These are phyloP conservation scores for Glossosoma conforme DNA, from an alignment of 1,140 invertebrate genomes.

Conservation along the genomic window DNA sequence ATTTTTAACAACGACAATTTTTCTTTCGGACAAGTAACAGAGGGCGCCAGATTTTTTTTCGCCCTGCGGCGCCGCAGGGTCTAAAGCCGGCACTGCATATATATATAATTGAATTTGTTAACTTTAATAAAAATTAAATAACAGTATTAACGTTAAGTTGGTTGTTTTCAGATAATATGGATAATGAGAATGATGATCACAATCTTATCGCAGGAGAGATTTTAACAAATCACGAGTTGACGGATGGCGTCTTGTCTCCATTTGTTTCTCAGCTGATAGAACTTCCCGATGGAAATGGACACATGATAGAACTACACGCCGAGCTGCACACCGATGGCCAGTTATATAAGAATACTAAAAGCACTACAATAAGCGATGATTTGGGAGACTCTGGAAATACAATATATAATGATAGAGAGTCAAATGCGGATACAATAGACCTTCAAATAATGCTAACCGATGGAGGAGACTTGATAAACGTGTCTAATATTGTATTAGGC, in stretches of 20 bases:
- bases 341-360: neutral
- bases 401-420: neutral
- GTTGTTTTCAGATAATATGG: neutral
- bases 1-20: too few relatives aligned
- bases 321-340: constrained; percentile 3
- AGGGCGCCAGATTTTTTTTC: too few relatives aligned
- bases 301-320: constrained; percentile 22
- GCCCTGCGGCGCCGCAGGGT: too few relatives aligned
- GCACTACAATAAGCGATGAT: neutral
- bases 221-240: constrained; percentile 8
- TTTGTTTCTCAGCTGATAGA: constrained; percentile 21
- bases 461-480: constrained; percentile 17
- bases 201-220: constrained; percentile 19
- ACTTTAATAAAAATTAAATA: neutral
- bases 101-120: neutral
- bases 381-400: too few relatives aligned
- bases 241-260: constrained; percentile 5
- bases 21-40: too few relatives aligned
- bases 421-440: constrained; percentile 14
- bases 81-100: too few relatives aligned
- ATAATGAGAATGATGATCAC: constrained; percentile 7
- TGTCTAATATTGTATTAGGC: constrained; percentile 15
- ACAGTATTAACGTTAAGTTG: neutral
- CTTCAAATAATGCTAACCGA: constrained; percentile 27
- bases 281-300: constrained; percentile 19